These are phyloP conservation scores for Amblyteles armatorius DNA, from an alignment of 2,888 invertebrate genomes.

Conservation along the genomic window DNA sequence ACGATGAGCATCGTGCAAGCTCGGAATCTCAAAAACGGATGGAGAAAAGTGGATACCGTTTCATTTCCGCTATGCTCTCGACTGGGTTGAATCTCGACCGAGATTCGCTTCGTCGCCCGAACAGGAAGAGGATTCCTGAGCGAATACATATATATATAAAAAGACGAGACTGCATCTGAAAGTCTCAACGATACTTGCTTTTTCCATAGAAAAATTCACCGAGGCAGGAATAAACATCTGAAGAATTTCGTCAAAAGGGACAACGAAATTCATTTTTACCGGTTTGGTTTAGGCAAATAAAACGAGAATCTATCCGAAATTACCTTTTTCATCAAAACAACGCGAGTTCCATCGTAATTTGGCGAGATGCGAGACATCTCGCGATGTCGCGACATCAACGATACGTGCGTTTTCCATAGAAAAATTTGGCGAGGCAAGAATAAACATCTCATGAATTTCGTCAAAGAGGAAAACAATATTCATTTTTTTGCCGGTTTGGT, in stretches of 20 bases:
- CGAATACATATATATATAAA: not conserved
- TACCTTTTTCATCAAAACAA: not conserved
- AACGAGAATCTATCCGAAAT: too few relatives aligned
- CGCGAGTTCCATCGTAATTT: too few relatives aligned
- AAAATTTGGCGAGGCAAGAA: not conserved
- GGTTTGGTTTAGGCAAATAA: not conserved
- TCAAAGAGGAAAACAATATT: not conserved
- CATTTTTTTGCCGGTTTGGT: not conserved
- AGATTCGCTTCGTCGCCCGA: slow-evolving; percentile 22
- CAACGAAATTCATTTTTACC: not conserved
- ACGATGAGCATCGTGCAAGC: slow-evolving; percentile 47
- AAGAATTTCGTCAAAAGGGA: not conserved
- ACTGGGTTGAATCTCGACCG: not conserved
- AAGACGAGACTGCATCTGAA: not conserved
- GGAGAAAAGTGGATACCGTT: slow-evolving; percentile 61
- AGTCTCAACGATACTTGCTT: not conserved
- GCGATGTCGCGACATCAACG: not conserved
- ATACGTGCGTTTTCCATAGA: not conserved
- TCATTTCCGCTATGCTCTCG: slow-evolving; percentile 63
- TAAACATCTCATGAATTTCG: not conserved
- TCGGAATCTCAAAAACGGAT: slow-evolving; percentile 34
- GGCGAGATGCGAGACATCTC: too few relatives aligned
- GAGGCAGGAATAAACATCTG: not conserved
- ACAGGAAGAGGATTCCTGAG: not conserved
- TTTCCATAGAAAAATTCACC: not conserved